Evolutionary conservation across 2,797 vertebrate species (phyloP).

Genomic region (Gambelia wislizenii): DNA sequence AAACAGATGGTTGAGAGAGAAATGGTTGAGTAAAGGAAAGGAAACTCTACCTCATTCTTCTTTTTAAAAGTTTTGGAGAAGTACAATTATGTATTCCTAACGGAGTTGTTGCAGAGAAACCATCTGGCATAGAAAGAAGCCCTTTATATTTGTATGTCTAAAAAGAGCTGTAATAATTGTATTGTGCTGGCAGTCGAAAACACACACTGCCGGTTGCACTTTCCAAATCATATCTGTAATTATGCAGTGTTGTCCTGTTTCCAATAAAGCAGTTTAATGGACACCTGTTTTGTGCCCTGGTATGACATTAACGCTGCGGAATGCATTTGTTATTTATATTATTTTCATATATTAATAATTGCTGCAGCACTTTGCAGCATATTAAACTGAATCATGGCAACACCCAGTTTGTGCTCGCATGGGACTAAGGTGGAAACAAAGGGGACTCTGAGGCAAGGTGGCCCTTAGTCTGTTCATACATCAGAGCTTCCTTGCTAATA

Average conservation of each 20-base stretch:
- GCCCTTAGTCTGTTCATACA: background rate
- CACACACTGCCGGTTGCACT: conserved; percentile 70
- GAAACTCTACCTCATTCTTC: conserved; percentile 80
- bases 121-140: conserved; percentile 72
- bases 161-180: conserved; percentile 75
- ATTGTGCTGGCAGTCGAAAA: conserved; percentile 74
- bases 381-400: background rate
- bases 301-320: conserved; percentile 47
- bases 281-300: conserved; percentile 65
- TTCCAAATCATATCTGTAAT: conserved; percentile 76
- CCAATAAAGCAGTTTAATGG: conserved; percentile 78
- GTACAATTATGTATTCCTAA: conserved; percentile 73
- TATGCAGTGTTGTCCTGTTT: conserved; percentile 72
- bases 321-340: rapidly evolving
- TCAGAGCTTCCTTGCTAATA: no score
- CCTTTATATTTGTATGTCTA: conserved; percentile 71
- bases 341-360: background rate
- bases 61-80: conserved; percentile 76
- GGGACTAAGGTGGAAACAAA: background rate
- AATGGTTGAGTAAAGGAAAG: conserved; percentile 65
- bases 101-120: conserved; percentile 67
- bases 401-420: background rate
- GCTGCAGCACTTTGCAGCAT: background rate
- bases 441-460: background rate
- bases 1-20: conserved; percentile 60